These are phyloP conservation scores for Phalacrocorax brasilianus DNA, from an alignment of 2,113 vertebrate genomes.

Conservation along the genomic window DNA sequence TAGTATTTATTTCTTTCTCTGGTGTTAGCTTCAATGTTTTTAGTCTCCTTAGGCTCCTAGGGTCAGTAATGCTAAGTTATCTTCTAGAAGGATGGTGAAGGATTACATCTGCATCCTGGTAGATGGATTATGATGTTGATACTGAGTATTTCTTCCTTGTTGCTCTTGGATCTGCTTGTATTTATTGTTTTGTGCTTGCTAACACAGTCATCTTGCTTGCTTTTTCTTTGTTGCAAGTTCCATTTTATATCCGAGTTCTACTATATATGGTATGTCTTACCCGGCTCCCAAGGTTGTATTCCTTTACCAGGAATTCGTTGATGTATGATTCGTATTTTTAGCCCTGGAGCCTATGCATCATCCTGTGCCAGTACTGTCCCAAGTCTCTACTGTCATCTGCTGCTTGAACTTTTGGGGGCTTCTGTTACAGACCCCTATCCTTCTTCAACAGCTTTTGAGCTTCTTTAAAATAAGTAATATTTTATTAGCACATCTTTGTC, in stretches of 20 bases:
- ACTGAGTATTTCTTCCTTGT: not conserved
- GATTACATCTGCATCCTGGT: not conserved
- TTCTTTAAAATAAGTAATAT: not conserved
- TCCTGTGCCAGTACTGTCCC: not conserved
- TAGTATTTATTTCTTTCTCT: not conserved
- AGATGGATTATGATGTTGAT: not conserved
- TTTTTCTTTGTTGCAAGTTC: not conserved
- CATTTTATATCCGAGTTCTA: not conserved
- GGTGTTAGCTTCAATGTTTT: not conserved
- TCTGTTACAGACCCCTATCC: not conserved
- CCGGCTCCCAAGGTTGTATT: not conserved
- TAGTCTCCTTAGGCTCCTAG: not conserved
- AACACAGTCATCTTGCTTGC: not conserved
- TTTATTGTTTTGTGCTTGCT: not conserved
- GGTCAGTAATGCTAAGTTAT: not conserved
- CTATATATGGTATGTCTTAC: not conserved
- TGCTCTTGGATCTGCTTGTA: not conserved
- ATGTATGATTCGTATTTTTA: not conserved
- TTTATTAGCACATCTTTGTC: not conserved
- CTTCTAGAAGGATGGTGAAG: not conserved
- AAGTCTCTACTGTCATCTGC: not conserved
- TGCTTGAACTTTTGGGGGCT: not conserved
- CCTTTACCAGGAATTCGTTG: not conserved
- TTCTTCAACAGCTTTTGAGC: not conserved
- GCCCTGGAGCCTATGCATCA: not conserved